Base-by-base conservation (phyloP, 2,888 invertebrate species). In the Zaprionus lineosus region DNA sequence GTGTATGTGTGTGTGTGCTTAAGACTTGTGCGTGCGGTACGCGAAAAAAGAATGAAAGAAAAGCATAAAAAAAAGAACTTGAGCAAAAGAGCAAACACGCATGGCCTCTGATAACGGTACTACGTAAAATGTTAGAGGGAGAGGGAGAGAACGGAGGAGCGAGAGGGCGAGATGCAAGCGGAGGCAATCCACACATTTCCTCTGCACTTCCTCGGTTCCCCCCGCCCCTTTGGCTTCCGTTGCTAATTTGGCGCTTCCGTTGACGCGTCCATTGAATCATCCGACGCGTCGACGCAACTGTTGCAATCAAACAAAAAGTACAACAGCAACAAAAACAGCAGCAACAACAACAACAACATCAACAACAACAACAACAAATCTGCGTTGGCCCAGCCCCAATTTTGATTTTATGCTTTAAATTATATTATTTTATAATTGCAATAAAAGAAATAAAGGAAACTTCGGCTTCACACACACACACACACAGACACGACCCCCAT, bases 221-320 rank as follows among this genome's bases (percentile, higher is more conserved):
- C 11, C 31, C 11, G 14, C n/a, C 31, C 12, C 31, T 33, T 16
- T 44, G 68, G 68, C 81, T 72, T 76, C 76, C 84, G 76, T 56
- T 76, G 79, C 64, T 64, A 76, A 76, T 83, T 72, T 75, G 79
- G 40, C 40, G 55, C 61, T 76, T 83, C 76, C 76, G 76, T 24
- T 74, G 57, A 39, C 34, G 40, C 70, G 44, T 51, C 34, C 57
- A 63, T 51, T 69, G 79, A 63, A 58, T 75, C 48, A 66, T 50
- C 37, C 52, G 37, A 8, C 14, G 50, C 34, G 44, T 19, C 43
- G 31, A 28, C 28, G 47, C 37, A 19, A 21, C 39, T 34, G 48
- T 29, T 67, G 65, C 48, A 67, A 67, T 60, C 68, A 55, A 66
- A 63, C 21, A 29, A 48, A 44, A 46, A 28, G 33, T 1, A 16